Conservation (phyloP, 2,797 vertebrate species). For the Artibeus lituratus region DNA sequence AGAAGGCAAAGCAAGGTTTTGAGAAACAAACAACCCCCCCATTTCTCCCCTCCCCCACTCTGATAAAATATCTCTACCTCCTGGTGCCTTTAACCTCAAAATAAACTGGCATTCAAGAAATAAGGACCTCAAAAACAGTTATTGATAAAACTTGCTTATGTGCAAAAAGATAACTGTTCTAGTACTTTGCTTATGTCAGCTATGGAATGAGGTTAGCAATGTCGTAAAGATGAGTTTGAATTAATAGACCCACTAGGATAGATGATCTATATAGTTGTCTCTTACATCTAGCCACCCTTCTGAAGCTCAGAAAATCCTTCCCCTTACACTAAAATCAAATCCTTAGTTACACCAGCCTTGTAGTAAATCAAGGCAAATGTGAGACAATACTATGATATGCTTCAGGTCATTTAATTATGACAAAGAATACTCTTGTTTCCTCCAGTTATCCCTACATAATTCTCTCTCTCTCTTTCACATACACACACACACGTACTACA, state of each 20-base stretch:
- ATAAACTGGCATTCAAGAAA: not conserved
- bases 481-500: not conserved
- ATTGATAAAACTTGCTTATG: constrained; percentile 9
- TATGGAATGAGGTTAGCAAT: not conserved
- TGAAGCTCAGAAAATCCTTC: not conserved
- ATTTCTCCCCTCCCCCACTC: not conserved
- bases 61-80: not conserved
- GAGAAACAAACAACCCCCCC: not conserved
- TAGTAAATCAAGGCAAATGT: not conserved
- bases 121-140: not conserved
- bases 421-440: not conserved
- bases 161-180: not conserved
- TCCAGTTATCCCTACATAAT: not conserved
- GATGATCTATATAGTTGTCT: not conserved
- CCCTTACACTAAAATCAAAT: not conserved
- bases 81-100: not conserved
- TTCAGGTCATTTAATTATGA: not conserved
- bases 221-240: not conserved
- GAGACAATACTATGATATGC: not conserved
- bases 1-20: not conserved
- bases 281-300: not conserved
- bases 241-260: not conserved
- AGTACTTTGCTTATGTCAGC: not conserved
- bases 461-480: not conserved
- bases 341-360: not conserved